These are phyloP conservation scores for Graphium colonna DNA, from an alignment of 2,888 invertebrate genomes.

Conservation along the genomic window DNA sequence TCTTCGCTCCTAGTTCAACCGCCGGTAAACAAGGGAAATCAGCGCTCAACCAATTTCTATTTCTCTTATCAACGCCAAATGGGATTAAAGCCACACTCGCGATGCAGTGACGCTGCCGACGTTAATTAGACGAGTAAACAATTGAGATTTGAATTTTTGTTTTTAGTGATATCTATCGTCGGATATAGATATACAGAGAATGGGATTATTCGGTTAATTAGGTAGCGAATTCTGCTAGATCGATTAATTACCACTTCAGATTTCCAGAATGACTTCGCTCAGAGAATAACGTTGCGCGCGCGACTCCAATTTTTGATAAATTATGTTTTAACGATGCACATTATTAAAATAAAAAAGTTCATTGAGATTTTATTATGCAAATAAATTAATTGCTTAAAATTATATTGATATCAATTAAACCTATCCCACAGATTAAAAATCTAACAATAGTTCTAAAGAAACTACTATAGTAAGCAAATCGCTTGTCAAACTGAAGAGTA, in stretches of 20 bases:
- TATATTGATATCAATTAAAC: no score
- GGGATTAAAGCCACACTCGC: conserved; percentile 33
- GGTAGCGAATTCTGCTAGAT: conserved; percentile 61
- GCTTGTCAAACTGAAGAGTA: no score
- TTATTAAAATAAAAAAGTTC: no score
- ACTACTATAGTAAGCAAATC: no score
- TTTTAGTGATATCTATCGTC: conserved; percentile 27
- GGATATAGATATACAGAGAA: conserved; percentile 28
- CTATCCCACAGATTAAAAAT: no score
- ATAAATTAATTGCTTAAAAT: no score
- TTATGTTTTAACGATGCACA: no score
- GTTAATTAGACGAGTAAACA: conserved; percentile 17
- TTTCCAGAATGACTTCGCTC: no score
- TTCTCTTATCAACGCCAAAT: conserved; percentile 54
- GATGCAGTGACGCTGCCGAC: conserved; percentile 24
- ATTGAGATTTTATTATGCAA: no score
- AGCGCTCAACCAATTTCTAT: conserved; percentile 69
- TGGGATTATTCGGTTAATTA: conserved; percentile 53
- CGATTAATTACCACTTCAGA: conserved; percentile 58
- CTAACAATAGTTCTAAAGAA: no score
- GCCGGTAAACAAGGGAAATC: conserved; percentile 75
- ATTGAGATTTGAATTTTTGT: conserved; percentile 22
- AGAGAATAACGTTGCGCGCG: conserved; percentile 35
- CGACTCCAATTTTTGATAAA: background rate
- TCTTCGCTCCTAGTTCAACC: conserved; percentile 72